Evolutionary conservation across 2,888 invertebrate species (phyloP).

Genomic region (Torymus auratus): DNA sequence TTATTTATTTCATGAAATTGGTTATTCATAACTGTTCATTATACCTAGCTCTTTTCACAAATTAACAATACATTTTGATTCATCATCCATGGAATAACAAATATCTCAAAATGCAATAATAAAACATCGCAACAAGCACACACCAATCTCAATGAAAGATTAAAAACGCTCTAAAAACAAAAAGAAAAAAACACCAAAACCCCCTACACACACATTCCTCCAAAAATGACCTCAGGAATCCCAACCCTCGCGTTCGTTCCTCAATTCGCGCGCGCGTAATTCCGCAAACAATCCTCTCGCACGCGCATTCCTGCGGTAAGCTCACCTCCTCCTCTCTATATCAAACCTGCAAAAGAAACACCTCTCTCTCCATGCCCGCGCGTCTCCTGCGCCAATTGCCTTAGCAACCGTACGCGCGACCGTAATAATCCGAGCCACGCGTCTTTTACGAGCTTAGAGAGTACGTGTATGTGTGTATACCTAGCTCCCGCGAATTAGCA

Average conservation of each 20-base stretch:
- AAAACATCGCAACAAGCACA: too few relatives aligned
- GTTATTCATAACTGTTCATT: too few relatives aligned
- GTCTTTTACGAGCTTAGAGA: slow-evolving; percentile 25
- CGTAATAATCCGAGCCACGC: slow-evolving; percentile 33
- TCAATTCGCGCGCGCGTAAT: slow-evolving; percentile 7
- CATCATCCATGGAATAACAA: too few relatives aligned
- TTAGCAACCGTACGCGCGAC: slow-evolving; percentile 9
- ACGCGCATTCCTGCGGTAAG: slow-evolving; percentile 47
- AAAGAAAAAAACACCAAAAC: not conserved
- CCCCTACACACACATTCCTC: too few relatives aligned
- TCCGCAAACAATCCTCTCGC: slow-evolving; percentile 29
- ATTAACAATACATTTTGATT: too few relatives aligned
- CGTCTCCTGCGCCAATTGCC: not conserved
- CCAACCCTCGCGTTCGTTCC: not conserved
- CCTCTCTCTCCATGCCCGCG: too few relatives aligned
- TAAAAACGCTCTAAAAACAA: not conserved
- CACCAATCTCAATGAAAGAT: too few relatives aligned
- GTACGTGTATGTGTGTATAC: too few relatives aligned
- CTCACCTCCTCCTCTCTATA: not conserved
- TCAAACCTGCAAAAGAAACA: too few relatives aligned
- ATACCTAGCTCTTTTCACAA: too few relatives aligned
- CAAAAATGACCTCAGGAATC: not conserved
- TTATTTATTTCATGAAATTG: too few relatives aligned
- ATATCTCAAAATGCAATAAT: too few relatives aligned
- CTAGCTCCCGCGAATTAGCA: not conserved